Base-by-base conservation (phyloP, 2,113 vertebrate genomes). In the Rana temporaria region DNA sequence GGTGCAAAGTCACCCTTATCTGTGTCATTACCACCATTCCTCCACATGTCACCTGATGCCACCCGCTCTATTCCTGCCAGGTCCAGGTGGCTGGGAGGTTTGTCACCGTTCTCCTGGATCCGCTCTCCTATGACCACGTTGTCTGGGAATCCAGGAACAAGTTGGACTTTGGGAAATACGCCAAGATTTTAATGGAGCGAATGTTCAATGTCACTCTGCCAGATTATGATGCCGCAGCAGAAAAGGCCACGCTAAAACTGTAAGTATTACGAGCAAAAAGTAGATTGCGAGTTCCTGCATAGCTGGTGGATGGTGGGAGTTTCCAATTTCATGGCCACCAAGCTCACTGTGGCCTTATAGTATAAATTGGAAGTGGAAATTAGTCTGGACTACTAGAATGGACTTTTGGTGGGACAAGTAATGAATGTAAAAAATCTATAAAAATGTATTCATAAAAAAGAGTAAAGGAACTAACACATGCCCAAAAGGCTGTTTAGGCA, bases 201-300 rank as follows among this genome's bases (percentile, higher is more conserved):
- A 97, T 97, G 82, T 97, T 97, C 52, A 89, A 91, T n/a, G 88
- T 97, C 86, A 89, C 55, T 65, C 92, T 97, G 22, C 94, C 95
- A 0, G 85, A 91, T 59, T 88, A 92, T 71, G 91, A 90, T 78
- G 89, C 86, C 0, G 81, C 24, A 0, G 88, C 88, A 22, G 93
- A 92, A 22, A 96, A 93, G 85, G 82, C 81, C 32, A 86, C 91
- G 86, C 92, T 96, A 91, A 94, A 87, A 87, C 88, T 84, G 96
- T 97, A 92, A 78, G 95, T 94, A 52, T 4, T 6, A 30, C 26
- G 3, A 30, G 26, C 26, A 30, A 30, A 30, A 30, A 30, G 26
- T 30, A 30, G 18, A 19, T 4, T 38, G 34, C 18, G 1, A 60
- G 20, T 17, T 5, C 34, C 34, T 38, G 34, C 34, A 4, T 5